Conservation (phyloP, 1,140 invertebrate genomes). For the Diplogasteroides magnus region DNA sequence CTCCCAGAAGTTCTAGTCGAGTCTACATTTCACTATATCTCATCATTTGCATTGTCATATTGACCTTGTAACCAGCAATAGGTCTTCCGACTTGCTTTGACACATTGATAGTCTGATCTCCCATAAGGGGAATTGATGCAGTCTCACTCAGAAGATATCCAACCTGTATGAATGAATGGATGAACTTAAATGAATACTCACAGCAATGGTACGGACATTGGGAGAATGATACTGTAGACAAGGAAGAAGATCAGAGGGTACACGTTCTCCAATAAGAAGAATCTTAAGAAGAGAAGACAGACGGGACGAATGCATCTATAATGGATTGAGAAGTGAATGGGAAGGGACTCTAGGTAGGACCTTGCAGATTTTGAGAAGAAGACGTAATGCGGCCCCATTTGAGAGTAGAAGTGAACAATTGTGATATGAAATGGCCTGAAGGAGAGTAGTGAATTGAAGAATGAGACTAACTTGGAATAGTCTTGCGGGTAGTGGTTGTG, state of each 20-base stretch:
- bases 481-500: not conserved
- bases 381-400: conserved; percentile 47
- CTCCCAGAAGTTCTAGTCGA: not conserved
- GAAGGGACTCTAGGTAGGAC: no score
- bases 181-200: conserved; percentile 15
- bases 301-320: not conserved
- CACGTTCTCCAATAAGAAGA: conserved; percentile 49
- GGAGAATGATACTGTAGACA: conserved; percentile 39
- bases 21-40: conserved; percentile 4
- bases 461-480: not conserved
- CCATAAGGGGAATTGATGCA: conserved; percentile 45
- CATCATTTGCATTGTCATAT: conserved; percentile 22
- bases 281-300: conserved; percentile 46
- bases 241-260: conserved; percentile 42
- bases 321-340: no score
- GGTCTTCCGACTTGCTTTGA: conserved; percentile 41
- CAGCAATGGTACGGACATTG: conserved; percentile 51
- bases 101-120: conserved; percentile 52
- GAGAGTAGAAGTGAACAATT: conserved; percentile 46
- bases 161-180: conserved; percentile 31
- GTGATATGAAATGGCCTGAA: conserved; percentile 19
- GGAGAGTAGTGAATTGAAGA: not conserved
- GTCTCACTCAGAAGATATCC: conserved; percentile 52
- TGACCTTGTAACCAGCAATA: conserved; percentile 47
- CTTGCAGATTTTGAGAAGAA: conserved; percentile 42